Percentiles rank a stretch among this genome's conserved stretches.
phyloP scores from a whole-genome alignment of 2,888 invertebrate species.

The Nemoura dubitans region DNA sequence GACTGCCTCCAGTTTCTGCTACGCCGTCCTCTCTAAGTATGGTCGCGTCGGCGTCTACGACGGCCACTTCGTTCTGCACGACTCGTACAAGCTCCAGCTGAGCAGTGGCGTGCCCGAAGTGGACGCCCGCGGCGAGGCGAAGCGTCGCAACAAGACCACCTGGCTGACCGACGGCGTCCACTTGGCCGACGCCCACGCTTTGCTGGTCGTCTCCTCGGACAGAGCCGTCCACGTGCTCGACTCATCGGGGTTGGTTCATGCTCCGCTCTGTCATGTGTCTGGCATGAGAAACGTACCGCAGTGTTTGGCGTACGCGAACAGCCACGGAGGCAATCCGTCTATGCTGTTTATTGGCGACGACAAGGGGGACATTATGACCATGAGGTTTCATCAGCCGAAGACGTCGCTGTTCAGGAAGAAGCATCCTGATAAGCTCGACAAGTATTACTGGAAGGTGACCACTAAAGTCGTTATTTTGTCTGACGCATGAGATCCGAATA shows the following conservation, averaged over 20 bases:
- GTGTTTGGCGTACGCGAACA: constrained; percentile 62
- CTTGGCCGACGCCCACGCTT: constrained; percentile 65
- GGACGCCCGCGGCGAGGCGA: constrained; percentile 24
- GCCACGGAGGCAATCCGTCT: constrained; percentile 55
- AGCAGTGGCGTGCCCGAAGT: constrained; percentile 19
- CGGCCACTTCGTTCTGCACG: constrained; percentile 63
- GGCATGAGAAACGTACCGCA: constrained; percentile 67
- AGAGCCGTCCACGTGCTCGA: constrained; percentile 70
- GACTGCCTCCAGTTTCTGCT: constrained; percentile 68
- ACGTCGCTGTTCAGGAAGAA: constrained; percentile 65
- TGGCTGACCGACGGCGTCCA: constrained; percentile 73
- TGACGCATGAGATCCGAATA: no score
- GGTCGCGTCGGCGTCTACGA: constrained; percentile 70
- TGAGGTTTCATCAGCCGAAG: constrained; percentile 66
- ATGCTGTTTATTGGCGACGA: constrained; percentile 67
- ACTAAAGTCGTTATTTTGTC: neutral
- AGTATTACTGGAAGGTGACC: constrained; percentile 70
- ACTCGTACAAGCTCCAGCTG: constrained; percentile 47
- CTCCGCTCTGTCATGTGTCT: constrained; percentile 66
- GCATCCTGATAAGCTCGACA: constrained; percentile 64
- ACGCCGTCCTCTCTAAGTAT: constrained; percentile 67
- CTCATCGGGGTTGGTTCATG: constrained; percentile 67
- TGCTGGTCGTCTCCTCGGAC: constrained; percentile 67
- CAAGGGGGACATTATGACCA: constrained; percentile 63
- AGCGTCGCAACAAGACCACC: constrained; percentile 35